Evolutionary conservation across 2,888 invertebrate genomes (phyloP).

Genomic region (Hypena proboscidalis): DNA sequence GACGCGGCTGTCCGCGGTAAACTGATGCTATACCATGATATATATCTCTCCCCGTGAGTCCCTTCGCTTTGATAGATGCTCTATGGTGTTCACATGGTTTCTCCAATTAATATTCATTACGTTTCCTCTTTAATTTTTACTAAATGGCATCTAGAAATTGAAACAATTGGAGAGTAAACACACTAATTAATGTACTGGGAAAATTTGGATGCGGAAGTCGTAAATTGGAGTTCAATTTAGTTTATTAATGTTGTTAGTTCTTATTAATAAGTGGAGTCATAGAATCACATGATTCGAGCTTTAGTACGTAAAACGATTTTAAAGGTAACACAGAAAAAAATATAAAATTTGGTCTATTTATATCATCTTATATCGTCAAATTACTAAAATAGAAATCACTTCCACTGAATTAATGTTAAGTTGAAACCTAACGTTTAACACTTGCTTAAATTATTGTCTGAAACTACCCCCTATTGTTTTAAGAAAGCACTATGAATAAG

Average conservation of each 20-base stretch:
- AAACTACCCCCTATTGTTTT: too few species aligned
- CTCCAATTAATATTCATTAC: conserved; percentile 45
- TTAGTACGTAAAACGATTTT: too few species aligned
- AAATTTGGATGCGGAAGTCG: conserved; percentile 10
- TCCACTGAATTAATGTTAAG: too few species aligned
- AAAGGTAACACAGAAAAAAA: too few species aligned
- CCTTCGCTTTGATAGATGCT: conserved; percentile 39
- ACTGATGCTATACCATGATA: conserved; percentile 50
- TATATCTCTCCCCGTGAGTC: conserved; percentile 18
- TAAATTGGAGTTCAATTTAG: conserved; percentile 20
- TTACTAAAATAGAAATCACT: too few species aligned
- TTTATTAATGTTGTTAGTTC: conserved; percentile 2
- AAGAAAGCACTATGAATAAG: too few species aligned
- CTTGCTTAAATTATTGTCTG: too few species aligned
- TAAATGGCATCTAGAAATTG: conserved; percentile 34
- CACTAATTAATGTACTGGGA: conserved; percentile 19
- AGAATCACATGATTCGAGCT: too few species aligned
- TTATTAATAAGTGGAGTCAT: too few species aligned
- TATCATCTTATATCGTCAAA: too few species aligned
- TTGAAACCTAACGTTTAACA: too few species aligned
- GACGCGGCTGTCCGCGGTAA: conserved; percentile 48
- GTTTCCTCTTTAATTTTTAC: conserved; percentile 35
- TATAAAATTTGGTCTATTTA: too few species aligned
- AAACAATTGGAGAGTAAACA: conserved; percentile 40
- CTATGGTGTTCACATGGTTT: conserved; percentile 23